Evolutionary conservation across 2,888 invertebrate genomes (phyloP).

Genomic region (Dolomedes plantarius): DNA sequence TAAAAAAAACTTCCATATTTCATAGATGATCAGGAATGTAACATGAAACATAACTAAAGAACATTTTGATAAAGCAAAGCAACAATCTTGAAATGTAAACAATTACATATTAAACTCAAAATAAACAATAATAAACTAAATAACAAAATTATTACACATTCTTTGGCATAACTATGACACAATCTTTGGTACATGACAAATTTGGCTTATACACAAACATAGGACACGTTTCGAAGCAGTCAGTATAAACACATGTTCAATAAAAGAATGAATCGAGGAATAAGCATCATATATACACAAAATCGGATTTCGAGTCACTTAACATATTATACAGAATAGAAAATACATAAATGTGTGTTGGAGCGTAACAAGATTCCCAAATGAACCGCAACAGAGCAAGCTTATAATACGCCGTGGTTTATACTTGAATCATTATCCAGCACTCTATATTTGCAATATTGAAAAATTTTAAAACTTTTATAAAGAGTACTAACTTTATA

Average conservation of each 20-base stretch:
- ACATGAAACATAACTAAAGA: constrained; percentile 52
- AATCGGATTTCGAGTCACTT: background rate
- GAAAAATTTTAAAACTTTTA: constrained; percentile 13
- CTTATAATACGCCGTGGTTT: background rate
- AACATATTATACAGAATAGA: background rate
- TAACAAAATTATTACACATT: constrained; percentile 46
- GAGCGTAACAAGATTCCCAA: background rate
- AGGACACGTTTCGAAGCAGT: constrained; percentile 5
- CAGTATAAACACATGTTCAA: background rate
- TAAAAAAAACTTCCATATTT: too few relatives aligned
- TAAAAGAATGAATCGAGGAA: background rate
- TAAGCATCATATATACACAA: constrained; percentile 2
- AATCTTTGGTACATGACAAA: constrained; percentile 32
- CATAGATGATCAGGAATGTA: constrained; percentile 42
- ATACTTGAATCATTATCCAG: background rate
- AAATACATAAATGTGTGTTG: constrained; percentile 2
- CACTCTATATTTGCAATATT: background rate
- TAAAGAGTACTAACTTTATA: constrained; percentile 12
- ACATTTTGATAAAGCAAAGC: constrained; percentile 18
- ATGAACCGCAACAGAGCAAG: background rate
- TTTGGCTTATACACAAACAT: constrained; percentile 27
- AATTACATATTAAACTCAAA: constrained; percentile 49
- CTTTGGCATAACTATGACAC: constrained; percentile 33
- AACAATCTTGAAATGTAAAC: constrained; percentile 31
- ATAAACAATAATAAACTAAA: constrained; percentile 38